Percentiles rank a stretch among this genome's conserved stretches.
phyloP scores from a whole-genome alignment of 2,113 vertebrate species.

The Vanacampus margaritifer region DNA sequence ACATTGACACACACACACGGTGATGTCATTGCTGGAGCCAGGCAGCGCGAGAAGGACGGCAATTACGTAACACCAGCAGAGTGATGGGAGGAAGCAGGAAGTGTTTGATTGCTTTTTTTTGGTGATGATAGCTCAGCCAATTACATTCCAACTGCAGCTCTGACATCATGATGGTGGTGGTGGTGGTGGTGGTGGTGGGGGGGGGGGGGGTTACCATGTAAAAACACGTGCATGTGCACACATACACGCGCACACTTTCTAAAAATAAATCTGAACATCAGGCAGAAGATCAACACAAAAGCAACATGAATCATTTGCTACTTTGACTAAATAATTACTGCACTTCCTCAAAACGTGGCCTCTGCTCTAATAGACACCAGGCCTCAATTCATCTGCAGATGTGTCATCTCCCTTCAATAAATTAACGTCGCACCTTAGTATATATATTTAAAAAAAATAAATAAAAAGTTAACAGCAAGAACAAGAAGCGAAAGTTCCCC shows the following conservation, averaged over 20 bases:
- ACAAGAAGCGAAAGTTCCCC: too few relatives aligned
- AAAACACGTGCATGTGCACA: conserved; percentile 5
- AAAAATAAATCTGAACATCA: conserved; percentile 46
- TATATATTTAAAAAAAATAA: too few relatives aligned
- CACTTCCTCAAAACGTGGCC: too few relatives aligned
- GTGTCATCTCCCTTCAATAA: too few relatives aligned
- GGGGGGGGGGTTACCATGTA: conserved; percentile 15
- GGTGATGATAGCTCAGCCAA: conserved; percentile 27
- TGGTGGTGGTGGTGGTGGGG: conserved; percentile 19
- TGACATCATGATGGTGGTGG: conserved; percentile 30
- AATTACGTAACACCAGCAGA: conserved; percentile 55
- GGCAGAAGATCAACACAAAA: conserved; percentile 20
- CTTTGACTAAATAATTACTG: neutral
- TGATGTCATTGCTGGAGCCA: conserved; percentile 58
- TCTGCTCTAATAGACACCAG: too few relatives aligned
- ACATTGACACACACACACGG: too few relatives aligned
- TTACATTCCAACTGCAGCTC: conserved; percentile 28
- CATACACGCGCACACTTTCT: conserved; percentile 19
- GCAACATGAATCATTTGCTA: conserved; percentile 12
- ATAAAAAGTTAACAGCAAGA: too few relatives aligned
- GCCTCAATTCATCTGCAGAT: too few relatives aligned
- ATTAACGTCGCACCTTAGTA: too few relatives aligned
- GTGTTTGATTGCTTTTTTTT: neutral
- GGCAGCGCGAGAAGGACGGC: conserved; percentile 51
- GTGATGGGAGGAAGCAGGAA: conserved; percentile 1